Conservation (phyloP, 2,797 vertebrate species). For the Pristis pectinata region DNA sequence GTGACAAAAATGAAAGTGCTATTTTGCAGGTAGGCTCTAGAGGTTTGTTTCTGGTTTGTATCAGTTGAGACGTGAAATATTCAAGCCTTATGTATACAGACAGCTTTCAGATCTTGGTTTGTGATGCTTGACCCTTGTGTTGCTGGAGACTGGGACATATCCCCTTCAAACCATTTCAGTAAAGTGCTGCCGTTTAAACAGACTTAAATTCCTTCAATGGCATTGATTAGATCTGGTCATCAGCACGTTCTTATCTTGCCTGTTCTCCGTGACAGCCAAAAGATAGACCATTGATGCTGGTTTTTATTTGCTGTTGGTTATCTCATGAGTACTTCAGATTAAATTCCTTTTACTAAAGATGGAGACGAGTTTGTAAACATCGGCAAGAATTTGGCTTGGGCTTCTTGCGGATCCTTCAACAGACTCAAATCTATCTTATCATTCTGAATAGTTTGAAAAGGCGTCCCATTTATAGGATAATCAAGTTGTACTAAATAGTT, state of each 20-base stretch:
- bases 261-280: not conserved
- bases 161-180: not conserved
- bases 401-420: not conserved
- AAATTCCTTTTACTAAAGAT: not conserved
- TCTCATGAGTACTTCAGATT: not conserved
- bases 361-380: not conserved
- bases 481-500: no score
- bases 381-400: not conserved
- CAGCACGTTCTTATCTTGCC: not conserved
- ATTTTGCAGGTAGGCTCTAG: no score
- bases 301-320: not conserved
- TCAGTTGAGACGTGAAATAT: no score
- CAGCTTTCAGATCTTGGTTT: not conserved
- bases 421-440: not conserved
- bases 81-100: no score
- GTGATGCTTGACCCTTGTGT: not conserved
- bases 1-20: no score
- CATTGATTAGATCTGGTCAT: not conserved
- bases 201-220: not conserved
- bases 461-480: not conserved
- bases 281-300: not conserved
- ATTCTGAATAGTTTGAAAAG: not conserved
- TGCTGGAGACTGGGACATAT: not conserved
- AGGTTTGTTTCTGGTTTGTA: no score
- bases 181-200: not conserved